Base-by-base conservation (phyloP, 2,113 vertebrate genomes). In the Pycnonotus jocosus region DNA sequence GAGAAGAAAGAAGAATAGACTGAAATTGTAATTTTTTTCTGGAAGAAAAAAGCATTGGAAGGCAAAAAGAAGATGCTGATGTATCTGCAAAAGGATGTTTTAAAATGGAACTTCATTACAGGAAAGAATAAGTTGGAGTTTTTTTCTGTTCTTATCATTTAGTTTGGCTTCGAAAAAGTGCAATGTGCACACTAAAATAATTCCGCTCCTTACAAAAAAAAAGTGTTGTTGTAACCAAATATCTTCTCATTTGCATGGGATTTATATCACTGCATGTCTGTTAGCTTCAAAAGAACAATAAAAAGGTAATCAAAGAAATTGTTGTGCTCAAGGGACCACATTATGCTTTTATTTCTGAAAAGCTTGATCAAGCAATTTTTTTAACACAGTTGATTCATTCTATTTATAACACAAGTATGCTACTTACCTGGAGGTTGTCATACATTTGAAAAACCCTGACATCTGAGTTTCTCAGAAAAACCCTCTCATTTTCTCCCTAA, bases 251-350 rank as follows among this genome's bases (percentile, higher is more conserved):
- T 95, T 96, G 93, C 93, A 94, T 73, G 23, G 48, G 92, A 94
- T 96, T 94, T 94, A 93, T 77, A 95, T 92, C 56, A 53, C 72
- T 95, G 79, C 70, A 86, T 60, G 40, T 86, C 76, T 90, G 27
- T 12, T 83, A 90, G 51, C 88, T 95, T 93, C 88, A 95, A 92
- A 94, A 94, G 94, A 95, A 93, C 80, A 96, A 94, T 93, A 96
- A 96, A 93, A 91, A 92, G 88, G 77, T 90, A 97, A 97, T 96
- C 90, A 96, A 95, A 96, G 88, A 92, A 93, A 95, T 58, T 64
- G 86, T 82, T 91, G 89, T 72, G 77, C 94, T 96, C 93, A 92
- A 71, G 93, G 95, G 95, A 95, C 78, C 6, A 5, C 57, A 91
- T 92, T 94, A 89, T 33, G 78, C 61, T 93, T 93, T 94, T 94